Conservation (phyloP, 2,888 invertebrate species). For the Agrilus mali region DNA sequence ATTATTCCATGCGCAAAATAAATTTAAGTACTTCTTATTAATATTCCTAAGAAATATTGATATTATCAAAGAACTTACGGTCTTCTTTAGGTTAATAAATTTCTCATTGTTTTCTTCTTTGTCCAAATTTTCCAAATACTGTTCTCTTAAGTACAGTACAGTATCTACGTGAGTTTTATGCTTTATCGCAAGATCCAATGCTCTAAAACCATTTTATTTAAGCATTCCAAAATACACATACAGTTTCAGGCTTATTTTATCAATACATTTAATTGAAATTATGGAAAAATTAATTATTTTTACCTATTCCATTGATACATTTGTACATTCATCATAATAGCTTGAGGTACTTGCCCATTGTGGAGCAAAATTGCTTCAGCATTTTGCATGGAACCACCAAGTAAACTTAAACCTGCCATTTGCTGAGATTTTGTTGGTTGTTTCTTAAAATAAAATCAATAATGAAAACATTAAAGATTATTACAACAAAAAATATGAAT, state of each 20-base stretch:
- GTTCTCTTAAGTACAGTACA: slow-evolving; percentile 53
- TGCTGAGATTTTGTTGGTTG: slow-evolving; percentile 42
- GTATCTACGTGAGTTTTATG: slow-evolving; percentile 61
- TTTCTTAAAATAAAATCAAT: slow-evolving; percentile 26
- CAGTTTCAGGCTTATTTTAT: no score
- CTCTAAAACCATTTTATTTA: no score
- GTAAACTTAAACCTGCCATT: slow-evolving; percentile 52
- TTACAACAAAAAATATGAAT: no score
- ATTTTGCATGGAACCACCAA: slow-evolving; percentile 54
- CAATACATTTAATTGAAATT: no score
- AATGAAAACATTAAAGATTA: background rate
- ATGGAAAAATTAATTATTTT: slow-evolving; percentile 1
- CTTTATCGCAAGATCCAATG: slow-evolving; percentile 60
- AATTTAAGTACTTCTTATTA: background rate
- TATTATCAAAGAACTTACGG: slow-evolving; percentile 23
- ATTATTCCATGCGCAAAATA: no score
- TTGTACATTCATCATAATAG: slow-evolving; percentile 57
- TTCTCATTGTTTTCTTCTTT: slow-evolving; percentile 45
- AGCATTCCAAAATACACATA: no score
- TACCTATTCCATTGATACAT: slow-evolving; percentile 66
- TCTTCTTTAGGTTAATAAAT: slow-evolving; percentile 35
- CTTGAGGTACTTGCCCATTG: slow-evolving; percentile 53
- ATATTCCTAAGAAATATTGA: background rate
- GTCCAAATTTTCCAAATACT: slow-evolving; percentile 45
- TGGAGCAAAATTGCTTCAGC: slow-evolving; percentile 60